phyloP scores from a whole-genome alignment of 2,797 vertebrate genomes.

The Oreortyx pictus region DNA sequence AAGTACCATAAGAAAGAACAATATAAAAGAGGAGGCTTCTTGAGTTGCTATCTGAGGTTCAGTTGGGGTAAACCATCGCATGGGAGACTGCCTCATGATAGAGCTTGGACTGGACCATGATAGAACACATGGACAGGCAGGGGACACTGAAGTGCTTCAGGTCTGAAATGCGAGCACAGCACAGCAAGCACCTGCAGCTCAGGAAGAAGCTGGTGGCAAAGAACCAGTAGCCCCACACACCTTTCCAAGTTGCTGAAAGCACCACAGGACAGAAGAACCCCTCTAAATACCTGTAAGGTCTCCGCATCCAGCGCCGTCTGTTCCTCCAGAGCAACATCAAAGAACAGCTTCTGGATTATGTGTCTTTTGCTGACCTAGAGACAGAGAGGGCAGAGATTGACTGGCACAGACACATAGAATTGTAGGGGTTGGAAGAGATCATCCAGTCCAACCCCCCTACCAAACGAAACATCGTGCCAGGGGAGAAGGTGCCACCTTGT shows the following conservation, averaged over 20 bases:
- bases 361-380: conserved; percentile 90
- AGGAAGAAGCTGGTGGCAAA: not conserved
- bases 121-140: not conserved
- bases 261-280: not conserved
- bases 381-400: conserved; percentile 19
- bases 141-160: not conserved
- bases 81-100: not conserved
- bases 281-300: conserved; percentile 86
- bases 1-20: not conserved
- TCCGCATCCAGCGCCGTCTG: conserved; percentile 84
- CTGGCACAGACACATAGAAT: not conserved
- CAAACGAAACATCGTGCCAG: fast-evolving
- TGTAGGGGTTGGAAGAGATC: too few relatives aligned
- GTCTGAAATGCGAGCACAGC: not conserved
- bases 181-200: not conserved
- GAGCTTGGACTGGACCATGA: not conserved
- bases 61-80: not conserved
- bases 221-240: not conserved
- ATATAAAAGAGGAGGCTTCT: not conserved
- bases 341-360: conserved; percentile 93
- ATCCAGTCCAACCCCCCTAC: too few relatives aligned
- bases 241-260: not conserved
- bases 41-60: not conserved
- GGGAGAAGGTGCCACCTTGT: not conserved
- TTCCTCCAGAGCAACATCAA: conserved; percentile 88